These are phyloP conservation scores for Eristalinus aeneus DNA, from an alignment of 2,888 invertebrate species.

Conservation along the genomic window DNA sequence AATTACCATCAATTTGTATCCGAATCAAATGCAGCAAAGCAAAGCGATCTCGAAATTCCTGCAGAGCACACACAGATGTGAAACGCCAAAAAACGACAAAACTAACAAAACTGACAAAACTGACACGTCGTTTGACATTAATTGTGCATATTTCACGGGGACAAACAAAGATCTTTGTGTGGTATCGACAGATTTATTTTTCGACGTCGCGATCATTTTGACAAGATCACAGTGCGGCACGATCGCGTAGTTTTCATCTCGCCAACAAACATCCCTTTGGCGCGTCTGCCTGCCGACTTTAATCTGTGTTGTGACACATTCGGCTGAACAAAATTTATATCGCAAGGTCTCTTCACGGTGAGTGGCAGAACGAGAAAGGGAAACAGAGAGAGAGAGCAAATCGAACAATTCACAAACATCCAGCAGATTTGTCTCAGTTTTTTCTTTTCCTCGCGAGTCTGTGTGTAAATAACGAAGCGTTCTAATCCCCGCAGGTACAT, in stretches of 20 bases:
- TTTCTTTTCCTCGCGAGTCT: neutral
- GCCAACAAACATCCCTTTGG: slow-evolving; percentile 38
- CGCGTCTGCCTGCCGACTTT: slow-evolving; percentile 28
- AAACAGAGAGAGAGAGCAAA: slow-evolving; percentile 6
- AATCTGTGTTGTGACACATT: slow-evolving; percentile 45
- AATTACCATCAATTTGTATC: slow-evolving; percentile 27
- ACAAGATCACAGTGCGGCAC: neutral
- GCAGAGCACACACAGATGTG: neutral
- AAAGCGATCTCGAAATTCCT: slow-evolving; percentile 5
- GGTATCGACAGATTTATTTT: slow-evolving; percentile 56
- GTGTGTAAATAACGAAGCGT: slow-evolving; percentile 18
- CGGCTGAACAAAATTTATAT: slow-evolving; percentile 8
- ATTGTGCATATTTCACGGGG: slow-evolving; percentile 37
- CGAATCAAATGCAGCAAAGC: neutral
- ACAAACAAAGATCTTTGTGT: neutral
- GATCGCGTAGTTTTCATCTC: slow-evolving; percentile 28
- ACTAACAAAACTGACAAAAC: neutral
- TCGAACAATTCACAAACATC: slow-evolving; percentile 6
- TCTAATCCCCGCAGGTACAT: neutral
- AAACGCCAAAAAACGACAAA: neutral
- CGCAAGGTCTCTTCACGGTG: slow-evolving; percentile 33
- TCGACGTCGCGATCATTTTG: slow-evolving; percentile 10
- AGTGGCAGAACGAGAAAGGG: no score
- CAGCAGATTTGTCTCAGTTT: neutral
- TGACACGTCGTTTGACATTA: slow-evolving; percentile 39